These are phyloP conservation scores for Ichneumoninae sp. DNA, from an alignment of 2,888 invertebrate genomes.

Conservation along the genomic window DNA sequence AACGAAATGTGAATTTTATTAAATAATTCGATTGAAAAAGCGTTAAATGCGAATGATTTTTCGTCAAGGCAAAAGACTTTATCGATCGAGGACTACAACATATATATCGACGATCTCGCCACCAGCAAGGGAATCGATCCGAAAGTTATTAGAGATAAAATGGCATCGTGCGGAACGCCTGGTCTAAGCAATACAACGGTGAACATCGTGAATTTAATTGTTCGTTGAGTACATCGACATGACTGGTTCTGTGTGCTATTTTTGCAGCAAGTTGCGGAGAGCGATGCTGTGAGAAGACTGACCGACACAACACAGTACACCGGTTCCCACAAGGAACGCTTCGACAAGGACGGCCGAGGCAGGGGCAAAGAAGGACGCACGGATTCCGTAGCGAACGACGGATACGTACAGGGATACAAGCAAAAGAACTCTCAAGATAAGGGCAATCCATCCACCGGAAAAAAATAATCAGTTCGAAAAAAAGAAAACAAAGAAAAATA, in stretches of 20 bases:
- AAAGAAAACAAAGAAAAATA: background rate
- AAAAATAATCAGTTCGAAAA: background rate
- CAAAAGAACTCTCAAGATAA: constrained; percentile 69
- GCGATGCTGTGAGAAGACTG: constrained; percentile 80
- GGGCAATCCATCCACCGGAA: constrained; percentile 64
- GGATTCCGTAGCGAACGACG: constrained; percentile 78
- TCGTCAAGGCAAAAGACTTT: constrained; percentile 75
- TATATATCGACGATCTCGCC: constrained; percentile 83
- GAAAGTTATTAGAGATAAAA: constrained; percentile 80
- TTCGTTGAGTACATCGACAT: background rate
- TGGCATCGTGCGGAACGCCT: constrained; percentile 81
- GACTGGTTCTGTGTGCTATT: background rate
- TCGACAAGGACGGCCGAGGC: constrained; percentile 83
- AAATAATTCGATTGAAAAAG: background rate
- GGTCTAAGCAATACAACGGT: constrained; percentile 72
- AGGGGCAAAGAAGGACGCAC: constrained; percentile 82
- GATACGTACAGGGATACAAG: constrained; percentile 80
- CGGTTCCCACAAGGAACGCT: constrained; percentile 83
- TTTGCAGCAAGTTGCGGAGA: constrained; percentile 70
- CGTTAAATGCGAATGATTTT: constrained; percentile 1
- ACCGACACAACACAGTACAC: constrained; percentile 84
- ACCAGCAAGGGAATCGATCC: constrained; percentile 82
- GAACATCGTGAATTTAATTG: constrained; percentile 17
- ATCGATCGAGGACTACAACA: constrained; percentile 81
- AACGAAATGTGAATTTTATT: background rate